phyloP scores from a whole-genome alignment of 2,888 invertebrate species.

The Rotaria magnacalcarata region DNA sequence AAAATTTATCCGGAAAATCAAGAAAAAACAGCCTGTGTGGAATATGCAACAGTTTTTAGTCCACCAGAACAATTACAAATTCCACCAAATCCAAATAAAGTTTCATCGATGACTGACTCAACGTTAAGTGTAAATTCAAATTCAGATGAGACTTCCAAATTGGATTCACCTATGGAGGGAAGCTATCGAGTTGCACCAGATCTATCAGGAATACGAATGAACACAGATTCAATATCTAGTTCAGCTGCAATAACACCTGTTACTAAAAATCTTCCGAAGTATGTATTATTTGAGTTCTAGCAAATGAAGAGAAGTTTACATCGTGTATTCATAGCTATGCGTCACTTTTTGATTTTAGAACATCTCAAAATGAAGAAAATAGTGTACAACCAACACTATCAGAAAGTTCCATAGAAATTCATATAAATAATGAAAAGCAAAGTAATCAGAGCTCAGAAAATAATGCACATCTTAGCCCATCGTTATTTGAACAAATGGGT shows the following conservation, averaged over 20 bases:
- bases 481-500: background rate
- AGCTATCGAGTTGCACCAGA: background rate
- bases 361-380: background rate
- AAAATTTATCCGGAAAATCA: constrained; percentile 44
- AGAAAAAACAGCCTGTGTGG: constrained; percentile 42
- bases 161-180: background rate
- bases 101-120: constrained; percentile 36
- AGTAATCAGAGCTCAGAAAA: background rate
- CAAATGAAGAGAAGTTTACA: too few species aligned
- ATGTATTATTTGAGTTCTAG: background rate
- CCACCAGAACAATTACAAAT: constrained; percentile 41
- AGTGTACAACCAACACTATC: background rate
- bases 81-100: background rate
- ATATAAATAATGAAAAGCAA: background rate
- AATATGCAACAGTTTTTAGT: constrained; percentile 39
- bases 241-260: constrained; percentile 39
- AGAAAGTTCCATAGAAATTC: background rate
- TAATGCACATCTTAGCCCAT: background rate
- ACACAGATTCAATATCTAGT: constrained; percentile 38
- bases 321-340: background rate
- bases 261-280: constrained; percentile 40
- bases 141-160: background rate
- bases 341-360: background rate
- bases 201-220: background rate
- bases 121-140: constrained; percentile 33